phyloP scores from a whole-genome alignment of 2,888 invertebrate species.

The Alloscopus bannaensis region DNA sequence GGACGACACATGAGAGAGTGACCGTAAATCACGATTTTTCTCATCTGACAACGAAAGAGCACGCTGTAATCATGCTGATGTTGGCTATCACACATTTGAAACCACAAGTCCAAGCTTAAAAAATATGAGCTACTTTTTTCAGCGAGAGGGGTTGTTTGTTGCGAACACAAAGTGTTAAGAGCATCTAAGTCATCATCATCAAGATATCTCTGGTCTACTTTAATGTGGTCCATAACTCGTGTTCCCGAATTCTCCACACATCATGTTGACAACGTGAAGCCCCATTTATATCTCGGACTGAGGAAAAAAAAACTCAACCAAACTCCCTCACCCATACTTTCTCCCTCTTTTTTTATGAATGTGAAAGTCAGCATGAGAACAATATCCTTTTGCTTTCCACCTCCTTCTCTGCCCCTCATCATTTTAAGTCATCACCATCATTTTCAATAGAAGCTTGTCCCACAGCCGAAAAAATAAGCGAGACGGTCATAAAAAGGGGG shows the following conservation, averaged over 20 bases:
- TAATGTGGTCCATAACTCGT: background rate
- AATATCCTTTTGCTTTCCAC: background rate
- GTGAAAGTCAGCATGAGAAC: constrained; percentile 16
- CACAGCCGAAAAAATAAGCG: no score
- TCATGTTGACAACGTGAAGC: constrained; percentile 19
- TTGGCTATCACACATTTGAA: constrained; percentile 7
- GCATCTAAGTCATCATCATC: background rate
- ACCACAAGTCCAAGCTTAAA: no score
- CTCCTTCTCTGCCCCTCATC: background rate
- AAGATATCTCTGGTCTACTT: background rate
- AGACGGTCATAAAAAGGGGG: no score
- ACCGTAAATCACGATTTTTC: background rate
- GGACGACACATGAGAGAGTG: background rate
- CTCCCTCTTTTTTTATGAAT: background rate
- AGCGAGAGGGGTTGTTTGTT: background rate
- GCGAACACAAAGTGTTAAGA: background rate
- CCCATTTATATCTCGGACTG: constrained; percentile 45
- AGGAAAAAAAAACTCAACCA: no score
- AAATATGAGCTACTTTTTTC: background rate
- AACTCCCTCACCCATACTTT: constrained; percentile 22
- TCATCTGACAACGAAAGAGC: no score
- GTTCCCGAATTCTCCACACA: constrained; percentile 17
- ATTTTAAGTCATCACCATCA: constrained; percentile 7
- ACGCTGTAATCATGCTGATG: no score
- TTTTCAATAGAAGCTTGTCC: constrained; percentile 1